Evolutionary conservation across 2,888 invertebrate genomes (phyloP), one percentile per base, ranked within the genome.

Genomic region (Euplexia lucipara): DNA sequence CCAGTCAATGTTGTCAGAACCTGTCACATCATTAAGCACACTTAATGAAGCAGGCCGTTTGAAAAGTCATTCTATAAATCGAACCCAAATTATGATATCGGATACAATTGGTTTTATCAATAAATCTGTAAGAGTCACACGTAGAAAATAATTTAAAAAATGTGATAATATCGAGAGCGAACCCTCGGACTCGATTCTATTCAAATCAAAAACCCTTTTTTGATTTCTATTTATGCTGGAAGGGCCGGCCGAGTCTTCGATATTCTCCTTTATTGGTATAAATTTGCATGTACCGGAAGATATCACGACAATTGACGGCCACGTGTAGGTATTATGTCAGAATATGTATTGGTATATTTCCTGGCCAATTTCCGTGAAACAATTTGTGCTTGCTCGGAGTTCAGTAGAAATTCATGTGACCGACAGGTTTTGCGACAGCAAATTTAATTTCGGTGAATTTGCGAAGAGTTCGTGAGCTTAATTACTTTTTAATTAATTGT

Each of bases 141-240:
- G 26, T 26, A 48, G 26, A 16, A 57, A 39, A 57, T 52, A 20
- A n/a, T 60, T 18, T 18, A 42, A 51, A 64, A 49, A 51, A 44
- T 42, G 22, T 37, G 20, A 70, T 48, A 35, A 54, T 34, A 60
- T 26, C n/a, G 41, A 47, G 41, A 37, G 54, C 30, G 52, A 52
- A 18, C 44, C 37, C 32, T 75, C 42, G 20, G n/a, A 53, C 20
- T 32, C 12, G 41, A 54, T 70, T 75, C 42, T 22, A 54, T 70
- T 75, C 37, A 61, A 69, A 62, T 70, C 63, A 51, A 62, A 41
- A 62, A 75, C 62, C 72, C 70, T 69, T 70, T 68, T 72, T 49
- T 44, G 34, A 57, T 62, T 75, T 53, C 22, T 34, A 62, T 70
- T 75, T 54, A n/a, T 53, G 47, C 41, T 16, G 42, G 59, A 70